Percentiles rank a stretch among this genome's conserved stretches.
Evolutionary conservation across 2,888 invertebrate genomes (phyloP).

Genomic region (Pammene aurita): DNA sequence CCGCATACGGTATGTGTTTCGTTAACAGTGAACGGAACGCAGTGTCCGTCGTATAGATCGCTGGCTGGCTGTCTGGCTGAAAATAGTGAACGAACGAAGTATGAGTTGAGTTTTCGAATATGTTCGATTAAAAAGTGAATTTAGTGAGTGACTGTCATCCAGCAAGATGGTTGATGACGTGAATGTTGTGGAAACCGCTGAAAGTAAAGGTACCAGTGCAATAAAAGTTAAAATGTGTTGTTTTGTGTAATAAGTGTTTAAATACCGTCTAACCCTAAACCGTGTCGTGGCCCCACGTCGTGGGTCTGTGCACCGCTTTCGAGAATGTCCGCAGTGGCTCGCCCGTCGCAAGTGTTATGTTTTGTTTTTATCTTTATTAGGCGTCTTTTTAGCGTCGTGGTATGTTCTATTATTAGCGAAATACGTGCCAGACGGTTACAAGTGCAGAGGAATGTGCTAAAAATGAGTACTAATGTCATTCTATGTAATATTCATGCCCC

Average conservation of each 20-base stretch:
- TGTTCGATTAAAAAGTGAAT: slow-evolving; percentile 82
- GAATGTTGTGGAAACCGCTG: slow-evolving; percentile 81
- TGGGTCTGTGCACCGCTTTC: slow-evolving; percentile 74
- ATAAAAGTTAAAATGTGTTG: slow-evolving; percentile 74
- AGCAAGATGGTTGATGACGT: slow-evolving; percentile 84
- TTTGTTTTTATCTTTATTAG: slow-evolving; percentile 80
- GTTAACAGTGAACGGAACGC: slow-evolving; percentile 81
- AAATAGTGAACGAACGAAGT: slow-evolving; percentile 82
- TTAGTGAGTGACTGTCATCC: slow-evolving; percentile 80
- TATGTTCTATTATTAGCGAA: slow-evolving; percentile 80
- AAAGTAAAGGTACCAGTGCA: slow-evolving; percentile 81
- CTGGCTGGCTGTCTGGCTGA: slow-evolving; percentile 78
- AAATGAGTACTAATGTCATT: slow-evolving; percentile 55
- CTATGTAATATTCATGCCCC: slow-evolving; percentile 47
- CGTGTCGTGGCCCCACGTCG: slow-evolving; percentile 83
- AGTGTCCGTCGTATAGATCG: slow-evolving; percentile 81
- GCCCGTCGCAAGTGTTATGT: slow-evolving; percentile 69
- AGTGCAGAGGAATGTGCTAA: slow-evolving; percentile 58
- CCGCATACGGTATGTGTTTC: slow-evolving; percentile 55
- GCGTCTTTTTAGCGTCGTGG: slow-evolving; percentile 78
- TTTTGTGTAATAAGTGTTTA: slow-evolving; percentile 79
- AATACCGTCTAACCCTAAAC: slow-evolving; percentile 79
- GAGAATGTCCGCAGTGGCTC: slow-evolving; percentile 76
- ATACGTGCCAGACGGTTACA: slow-evolving; percentile 66
- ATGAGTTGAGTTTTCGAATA: slow-evolving; percentile 83